Conservation (phyloP, 2,888 invertebrate species). For the Phortica okadai region DNA sequence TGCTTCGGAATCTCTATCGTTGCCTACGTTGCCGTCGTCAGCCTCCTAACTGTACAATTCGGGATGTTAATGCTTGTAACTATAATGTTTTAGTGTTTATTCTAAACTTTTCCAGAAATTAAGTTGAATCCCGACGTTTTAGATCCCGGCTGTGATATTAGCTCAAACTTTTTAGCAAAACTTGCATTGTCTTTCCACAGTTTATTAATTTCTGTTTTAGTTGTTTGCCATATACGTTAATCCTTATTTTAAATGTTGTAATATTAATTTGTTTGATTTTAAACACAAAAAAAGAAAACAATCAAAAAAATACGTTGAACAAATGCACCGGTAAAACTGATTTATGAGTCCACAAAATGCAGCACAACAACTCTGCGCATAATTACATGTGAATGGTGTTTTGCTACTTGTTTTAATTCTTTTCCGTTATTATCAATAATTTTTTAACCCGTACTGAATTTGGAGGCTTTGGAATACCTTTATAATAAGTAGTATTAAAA, state of each 20-base stretch:
- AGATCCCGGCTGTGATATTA: conserved; percentile 77
- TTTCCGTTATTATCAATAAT: not conserved
- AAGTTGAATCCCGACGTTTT: conserved; percentile 67
- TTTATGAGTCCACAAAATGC: too few relatives aligned
- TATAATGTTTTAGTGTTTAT: conserved; percentile 28
- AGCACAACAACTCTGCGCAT: too few relatives aligned
- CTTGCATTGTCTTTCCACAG: not conserved
- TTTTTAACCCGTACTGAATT: conserved; percentile 35
- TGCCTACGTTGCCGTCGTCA: conserved; percentile 9
- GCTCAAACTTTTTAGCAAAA: conserved; percentile 53
- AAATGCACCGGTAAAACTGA: too few relatives aligned
- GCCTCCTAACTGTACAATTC: not conserved
- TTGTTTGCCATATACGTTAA: not conserved
- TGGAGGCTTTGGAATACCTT: conserved; percentile 53
- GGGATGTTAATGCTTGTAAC: not conserved
- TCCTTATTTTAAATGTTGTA: not conserved
- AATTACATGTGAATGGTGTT: not conserved
- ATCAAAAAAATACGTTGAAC: not conserved
- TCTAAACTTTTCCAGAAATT: conserved; percentile 34
- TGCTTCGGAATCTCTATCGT: not conserved
- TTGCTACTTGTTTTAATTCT: not conserved
- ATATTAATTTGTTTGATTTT: not conserved
- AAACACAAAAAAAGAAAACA: not conserved
- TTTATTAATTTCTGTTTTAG: conserved; percentile 54
- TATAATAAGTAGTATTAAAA: conserved; percentile 42